Percentiles rank a stretch among this genome's conserved stretches.
phyloP scores from a whole-genome alignment of 2,888 invertebrate species.

The Lasioglossum leucozonium region DNA sequence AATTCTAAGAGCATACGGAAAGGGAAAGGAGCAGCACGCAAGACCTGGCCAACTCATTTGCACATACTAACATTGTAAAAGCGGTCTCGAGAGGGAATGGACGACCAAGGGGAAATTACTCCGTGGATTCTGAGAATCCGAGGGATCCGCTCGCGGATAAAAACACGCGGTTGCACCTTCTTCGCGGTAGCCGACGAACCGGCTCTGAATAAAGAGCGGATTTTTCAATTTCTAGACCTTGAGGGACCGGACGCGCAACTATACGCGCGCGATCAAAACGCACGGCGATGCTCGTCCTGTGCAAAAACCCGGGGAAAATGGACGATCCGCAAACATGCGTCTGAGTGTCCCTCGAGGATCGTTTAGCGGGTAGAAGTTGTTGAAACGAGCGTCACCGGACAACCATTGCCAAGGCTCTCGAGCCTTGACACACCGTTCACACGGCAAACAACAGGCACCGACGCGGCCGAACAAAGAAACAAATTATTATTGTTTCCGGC shows the following conservation, averaged over 20 bases:
- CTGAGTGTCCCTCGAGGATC: constrained; percentile 16
- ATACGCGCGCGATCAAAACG: constrained; percentile 37
- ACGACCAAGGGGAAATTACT: not conserved
- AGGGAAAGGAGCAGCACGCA: not conserved
- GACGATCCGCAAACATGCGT: constrained; percentile 34
- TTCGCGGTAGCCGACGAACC: constrained; percentile 46
- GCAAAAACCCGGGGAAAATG: constrained; percentile 35
- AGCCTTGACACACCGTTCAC: constrained; percentile 52
- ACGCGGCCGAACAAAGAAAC: constrained; percentile 31
- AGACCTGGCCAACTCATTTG: not conserved
- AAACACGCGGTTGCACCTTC: constrained; percentile 9
- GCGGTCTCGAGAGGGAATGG: not conserved
- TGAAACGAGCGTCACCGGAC: constrained; percentile 36
- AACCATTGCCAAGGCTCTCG: constrained; percentile 52
- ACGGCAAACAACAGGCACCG: constrained; percentile 27
- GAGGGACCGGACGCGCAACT: constrained; percentile 44
- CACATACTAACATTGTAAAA: not conserved
- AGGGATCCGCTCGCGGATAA: not conserved
- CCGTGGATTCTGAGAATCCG: not conserved
- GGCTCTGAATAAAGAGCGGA: constrained; percentile 56
- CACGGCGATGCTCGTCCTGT: not conserved
- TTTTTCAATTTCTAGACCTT: constrained; percentile 62
- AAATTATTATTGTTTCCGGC: constrained; percentile 44
- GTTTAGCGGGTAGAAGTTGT: constrained; percentile 20
- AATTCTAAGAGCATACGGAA: not conserved